These are phyloP conservation scores for Malacosoma neustria DNA, from an alignment of 2,888 invertebrate species.

Conservation along the genomic window DNA sequence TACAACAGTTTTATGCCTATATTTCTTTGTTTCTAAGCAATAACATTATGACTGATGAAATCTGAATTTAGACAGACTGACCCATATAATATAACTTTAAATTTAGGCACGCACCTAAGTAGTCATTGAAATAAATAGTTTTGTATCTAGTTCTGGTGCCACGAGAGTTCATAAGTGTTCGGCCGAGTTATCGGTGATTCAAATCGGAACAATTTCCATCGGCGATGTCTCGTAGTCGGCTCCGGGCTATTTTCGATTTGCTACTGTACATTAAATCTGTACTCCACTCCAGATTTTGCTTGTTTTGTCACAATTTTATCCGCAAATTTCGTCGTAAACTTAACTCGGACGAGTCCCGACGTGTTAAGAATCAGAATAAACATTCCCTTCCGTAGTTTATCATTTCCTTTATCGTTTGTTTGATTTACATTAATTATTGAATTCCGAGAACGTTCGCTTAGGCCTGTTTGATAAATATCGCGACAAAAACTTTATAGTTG, in stretches of 20 bases:
- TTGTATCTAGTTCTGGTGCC: neutral
- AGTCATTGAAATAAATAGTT: neutral
- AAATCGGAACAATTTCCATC: slow-evolving; percentile 16
- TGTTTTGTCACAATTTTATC: slow-evolving; percentile 18
- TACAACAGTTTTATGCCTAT: neutral
- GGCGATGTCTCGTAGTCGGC: slow-evolving; percentile 11
- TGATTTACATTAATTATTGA: slow-evolving; percentile 16
- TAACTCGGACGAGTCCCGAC: slow-evolving; percentile 17
- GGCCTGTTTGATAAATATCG: too few relatives aligned
- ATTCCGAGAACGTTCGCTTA: neutral
- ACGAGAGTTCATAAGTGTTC: neutral
- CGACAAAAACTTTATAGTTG: too few relatives aligned
- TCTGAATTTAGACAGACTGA: neutral
- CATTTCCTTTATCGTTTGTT: slow-evolving; percentile 21
- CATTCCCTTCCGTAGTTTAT: slow-evolving; percentile 22
- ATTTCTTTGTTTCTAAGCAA: neutral
- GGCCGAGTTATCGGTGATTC: slow-evolving; percentile 10
- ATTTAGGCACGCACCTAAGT: neutral
- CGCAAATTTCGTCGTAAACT: slow-evolving; percentile 15
- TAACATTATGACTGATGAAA: neutral
- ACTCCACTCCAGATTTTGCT: slow-evolving; percentile 14
- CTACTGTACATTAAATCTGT: slow-evolving; percentile 16
- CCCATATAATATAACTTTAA: neutral
- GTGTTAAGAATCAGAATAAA: slow-evolving; percentile 26
- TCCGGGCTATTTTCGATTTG: slow-evolving; percentile 22